phyloP scores from a whole-genome alignment of 2,797 vertebrate genomes.

The Helicolenus hilgendorfi region DNA sequence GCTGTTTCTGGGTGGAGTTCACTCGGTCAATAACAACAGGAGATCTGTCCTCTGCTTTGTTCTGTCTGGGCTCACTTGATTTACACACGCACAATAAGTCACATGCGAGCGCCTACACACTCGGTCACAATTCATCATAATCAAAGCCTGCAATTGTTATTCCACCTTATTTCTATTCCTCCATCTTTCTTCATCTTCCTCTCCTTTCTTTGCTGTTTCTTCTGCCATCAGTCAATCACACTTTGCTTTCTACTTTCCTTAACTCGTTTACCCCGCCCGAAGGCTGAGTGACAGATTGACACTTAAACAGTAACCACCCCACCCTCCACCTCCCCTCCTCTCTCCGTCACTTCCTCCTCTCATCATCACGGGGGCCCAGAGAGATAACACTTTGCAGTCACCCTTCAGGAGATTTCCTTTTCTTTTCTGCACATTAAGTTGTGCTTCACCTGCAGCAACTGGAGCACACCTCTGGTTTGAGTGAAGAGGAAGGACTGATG shows the following conservation, averaged over 20 bases:
- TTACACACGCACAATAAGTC: not conserved
- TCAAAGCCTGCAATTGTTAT: constrained; percentile 39
- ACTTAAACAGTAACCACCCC: constrained; percentile 16
- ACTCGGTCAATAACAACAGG: constrained; percentile 32
- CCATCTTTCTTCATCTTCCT: not conserved
- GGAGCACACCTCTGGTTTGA: not conserved
- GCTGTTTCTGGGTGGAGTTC: not conserved
- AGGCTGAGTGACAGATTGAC: constrained; percentile 47
- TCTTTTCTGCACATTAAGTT: constrained; percentile 36
- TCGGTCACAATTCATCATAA: not conserved
- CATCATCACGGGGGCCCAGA: constrained; percentile 8
- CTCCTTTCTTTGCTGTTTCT: not conserved
- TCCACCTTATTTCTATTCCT: not conserved
- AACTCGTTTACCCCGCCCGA: not conserved
- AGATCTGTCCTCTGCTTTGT: constrained; percentile 44
- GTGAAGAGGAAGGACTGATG: constrained; percentile 25
- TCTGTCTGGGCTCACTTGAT: not conserved
- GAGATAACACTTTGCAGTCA: constrained; percentile 51
- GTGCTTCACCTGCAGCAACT: constrained; percentile 29
- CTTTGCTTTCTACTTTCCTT: not conserved
- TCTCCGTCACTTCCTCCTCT: not conserved
- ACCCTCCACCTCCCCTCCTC: not conserved
- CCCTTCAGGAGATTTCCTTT: constrained; percentile 26
- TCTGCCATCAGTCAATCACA: not conserved
- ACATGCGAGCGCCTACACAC: constrained; percentile 20